Evolutionary conservation across 2,797 vertebrate genomes (phyloP), one percentile per base, ranked within the genome.

Genomic region (Anas capensis): DNA sequence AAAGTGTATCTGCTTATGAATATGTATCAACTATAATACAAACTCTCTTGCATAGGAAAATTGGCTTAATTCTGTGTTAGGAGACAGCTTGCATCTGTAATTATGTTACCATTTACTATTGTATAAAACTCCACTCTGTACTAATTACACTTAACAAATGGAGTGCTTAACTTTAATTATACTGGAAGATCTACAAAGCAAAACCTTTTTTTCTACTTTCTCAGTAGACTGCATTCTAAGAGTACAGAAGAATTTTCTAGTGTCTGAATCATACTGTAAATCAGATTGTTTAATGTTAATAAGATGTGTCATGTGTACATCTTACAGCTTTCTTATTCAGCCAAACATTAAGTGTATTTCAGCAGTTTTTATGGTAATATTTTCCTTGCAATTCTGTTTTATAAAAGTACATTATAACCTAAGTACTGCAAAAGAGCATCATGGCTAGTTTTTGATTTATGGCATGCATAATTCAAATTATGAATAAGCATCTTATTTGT

Each of bases 61-160:
- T 78, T 88, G 72, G 91, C 89, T 96, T 95, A 93, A 95, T 96
- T 96, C 66, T 73, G 23, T 85, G 80, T 94, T 90, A 94, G 86
- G 79, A 97, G 78, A 90, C 60, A 92, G 82, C 82, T 78, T 92
- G 71, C 80, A 87, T 95, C 78, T 96, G 71, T 94, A 97, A 97
- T 96, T 97, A 92, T 91, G 72, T 86, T 95, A 94, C 82, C 53
- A 95, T 95, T 97, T 95, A 83, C 87, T 94, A 61, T 57, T 95
- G 38, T 93, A 38, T 68, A 94, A 95, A 97, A 93, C 58, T 95
- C 71, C 29, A 87, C 73, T 96, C 93, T 53, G 19, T 88, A 84
- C 80, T 97, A 97, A 97, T 97, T 96, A 75, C 82, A 80, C 46
- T 86, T 95, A 96, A 92, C 76, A 91, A 95, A 96, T 46, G 94